Base-by-base conservation (phyloP, 2,888 invertebrate genomes). In the Eudasyphora cyanicolor region DNA sequence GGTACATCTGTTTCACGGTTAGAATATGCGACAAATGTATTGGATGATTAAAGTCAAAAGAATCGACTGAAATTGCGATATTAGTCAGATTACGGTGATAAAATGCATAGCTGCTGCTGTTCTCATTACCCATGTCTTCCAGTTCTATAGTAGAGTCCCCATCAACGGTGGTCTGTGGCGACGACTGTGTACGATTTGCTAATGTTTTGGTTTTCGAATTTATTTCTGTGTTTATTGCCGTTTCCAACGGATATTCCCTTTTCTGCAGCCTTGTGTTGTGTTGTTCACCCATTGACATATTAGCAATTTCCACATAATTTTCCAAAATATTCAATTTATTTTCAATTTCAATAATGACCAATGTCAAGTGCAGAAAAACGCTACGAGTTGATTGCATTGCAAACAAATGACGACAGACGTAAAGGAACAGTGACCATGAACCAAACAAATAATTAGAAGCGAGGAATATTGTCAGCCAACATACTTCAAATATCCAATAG, bases 311-410 rank as follows among this genome's bases (percentile, higher is more conserved):
- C 24, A 73, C 60, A 29, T 60, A 84, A 27, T 19, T 17, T 12
- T 45, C 75, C 2, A 80, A 38, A 19, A 62, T 24, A 35, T 82
- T 17, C 80, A 89, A 76, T 38, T 84, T 84, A 0, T 29, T 54
- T 21, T 89, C 86, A 69, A 89, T 79, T 14, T 89, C 86, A 14
- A 79, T 76, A 12, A 89, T 87, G 2, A 87, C 71, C 10, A 87
- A 19, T 3, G 85, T 17, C 67, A 86, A 83, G 73, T 90, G 88
- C 60, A 87, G 73, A 42, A 86, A 89, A 0, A 88, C 86, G 0
- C 86, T 86, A 0, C 88, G 82, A 0, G 89, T 86, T 7, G 87
- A 86, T 27, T 86, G 86, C 1, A 82, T 49, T 38, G 85, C 87
- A 32, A 71, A 86, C 1, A 86, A 0, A 5, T 85, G 77, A 0